Conservation (phyloP, 2,113 vertebrate genomes). For the Gymnobelideus leadbeateri region DNA sequence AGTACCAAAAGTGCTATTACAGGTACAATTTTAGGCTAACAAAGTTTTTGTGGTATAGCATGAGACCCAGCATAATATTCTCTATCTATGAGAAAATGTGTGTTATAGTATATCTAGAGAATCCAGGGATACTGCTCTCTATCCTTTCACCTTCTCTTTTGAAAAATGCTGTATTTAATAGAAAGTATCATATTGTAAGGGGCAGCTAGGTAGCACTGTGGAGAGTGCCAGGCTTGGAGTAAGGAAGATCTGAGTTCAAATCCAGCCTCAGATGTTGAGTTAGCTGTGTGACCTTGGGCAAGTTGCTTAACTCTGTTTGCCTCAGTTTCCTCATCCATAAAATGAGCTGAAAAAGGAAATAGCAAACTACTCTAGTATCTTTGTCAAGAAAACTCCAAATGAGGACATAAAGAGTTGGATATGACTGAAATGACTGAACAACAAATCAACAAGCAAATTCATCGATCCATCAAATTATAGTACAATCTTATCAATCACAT, state of each 20-base stretch:
- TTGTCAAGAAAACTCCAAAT: neutral
- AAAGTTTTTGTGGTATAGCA: neutral
- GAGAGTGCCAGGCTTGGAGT: neutral
- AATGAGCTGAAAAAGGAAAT: neutral
- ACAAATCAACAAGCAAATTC: conserved; percentile 62
- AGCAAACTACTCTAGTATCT: neutral
- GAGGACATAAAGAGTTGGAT: neutral
- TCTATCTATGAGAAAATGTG: neutral
- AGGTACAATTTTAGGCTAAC: neutral
- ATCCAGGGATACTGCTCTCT: neutral
- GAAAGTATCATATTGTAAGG: no score
- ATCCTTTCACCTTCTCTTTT: neutral
- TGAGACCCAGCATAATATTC: neutral
- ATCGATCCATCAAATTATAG: conserved; percentile 53
- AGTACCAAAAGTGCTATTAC: neutral
- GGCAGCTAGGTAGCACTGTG: neutral
- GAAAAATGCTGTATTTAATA: conserved; percentile 56
- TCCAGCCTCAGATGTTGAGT: neutral
- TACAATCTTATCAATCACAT: conserved; percentile 35
- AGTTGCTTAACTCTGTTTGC: no score
- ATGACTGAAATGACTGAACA: neutral
- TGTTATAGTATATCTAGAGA: neutral
- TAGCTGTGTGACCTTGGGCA: neutral
- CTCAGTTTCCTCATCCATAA: neutral
- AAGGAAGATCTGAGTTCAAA: neutral